Conservation (phyloP, 2,797 vertebrate genomes). For the Poecilia wingei region DNA sequence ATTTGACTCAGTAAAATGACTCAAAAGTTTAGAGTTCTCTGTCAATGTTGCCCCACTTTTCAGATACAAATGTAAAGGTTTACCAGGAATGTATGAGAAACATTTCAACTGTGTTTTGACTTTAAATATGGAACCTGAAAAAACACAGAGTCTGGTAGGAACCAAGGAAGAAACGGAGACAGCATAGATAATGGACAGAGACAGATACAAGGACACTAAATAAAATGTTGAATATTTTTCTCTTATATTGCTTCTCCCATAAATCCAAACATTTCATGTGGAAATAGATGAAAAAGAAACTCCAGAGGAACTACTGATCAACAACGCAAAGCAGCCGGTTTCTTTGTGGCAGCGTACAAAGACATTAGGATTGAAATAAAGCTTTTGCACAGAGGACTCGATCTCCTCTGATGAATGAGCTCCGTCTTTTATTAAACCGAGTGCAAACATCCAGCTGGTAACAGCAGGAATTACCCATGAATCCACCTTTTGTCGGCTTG, state of each 20-base stretch:
- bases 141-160: neutral
- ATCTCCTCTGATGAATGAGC: neutral
- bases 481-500: slow-evolving; percentile 4
- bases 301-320: neutral
- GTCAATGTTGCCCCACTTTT: neutral
- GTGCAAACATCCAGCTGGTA: neutral
- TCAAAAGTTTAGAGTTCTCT: neutral
- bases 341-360: neutral
- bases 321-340: neutral
- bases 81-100: neutral
- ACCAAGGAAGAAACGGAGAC: neutral
- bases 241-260: neutral
- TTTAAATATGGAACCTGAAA: neutral
- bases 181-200: neutral
- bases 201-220: neutral
- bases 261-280: neutral
- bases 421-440: slow-evolving; percentile 4
- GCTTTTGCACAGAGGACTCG: neutral
- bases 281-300: neutral
- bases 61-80: neutral
- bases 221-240: neutral
- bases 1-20: neutral
- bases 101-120: neutral
- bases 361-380: neutral
- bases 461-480: slow-evolving; percentile 10